A percentile compares a stretch with the other conserved stretches of the same genome.
phyloP scores from a whole-genome alignment of 2,797 vertebrate genomes.

The Tolypeutes matacus region DNA sequence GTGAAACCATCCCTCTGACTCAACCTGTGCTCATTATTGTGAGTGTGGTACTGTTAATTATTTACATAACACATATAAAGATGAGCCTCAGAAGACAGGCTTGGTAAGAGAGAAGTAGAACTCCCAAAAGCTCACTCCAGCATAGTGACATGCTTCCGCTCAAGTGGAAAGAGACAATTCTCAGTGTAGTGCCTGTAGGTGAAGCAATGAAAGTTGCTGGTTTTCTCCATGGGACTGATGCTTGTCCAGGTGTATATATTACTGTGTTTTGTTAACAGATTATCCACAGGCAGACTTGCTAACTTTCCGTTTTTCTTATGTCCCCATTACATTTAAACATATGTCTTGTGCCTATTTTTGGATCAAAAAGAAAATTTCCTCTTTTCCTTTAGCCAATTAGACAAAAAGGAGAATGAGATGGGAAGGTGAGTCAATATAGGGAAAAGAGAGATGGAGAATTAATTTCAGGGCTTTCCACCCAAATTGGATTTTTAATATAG shows the following conservation, averaged over 20 bases:
- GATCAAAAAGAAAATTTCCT: slow-evolving; percentile 2
- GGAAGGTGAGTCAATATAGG: neutral
- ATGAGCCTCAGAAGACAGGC: neutral
- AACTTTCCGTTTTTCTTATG: slow-evolving; percentile 56
- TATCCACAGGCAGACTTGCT: slow-evolving; percentile 30
- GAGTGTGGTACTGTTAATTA: slow-evolving; percentile 30
- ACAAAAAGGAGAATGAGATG: neutral
- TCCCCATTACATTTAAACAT: slow-evolving; percentile 3
- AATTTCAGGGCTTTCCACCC: neutral
- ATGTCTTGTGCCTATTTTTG: slow-evolving; percentile 14
- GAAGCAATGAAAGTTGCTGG: slow-evolving; percentile 71
- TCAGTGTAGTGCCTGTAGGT: slow-evolving; percentile 18
- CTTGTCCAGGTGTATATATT: slow-evolving; percentile 61
- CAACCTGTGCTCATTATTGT: neutral
- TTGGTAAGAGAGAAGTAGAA: slow-evolving; percentile 9
- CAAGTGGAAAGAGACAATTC: slow-evolving; percentile 66
- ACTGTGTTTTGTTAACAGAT: slow-evolving; percentile 66
- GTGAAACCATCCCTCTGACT: neutral
- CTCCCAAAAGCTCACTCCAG: neutral
- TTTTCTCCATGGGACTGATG: slow-evolving; percentile 28
- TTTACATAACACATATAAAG: neutral
- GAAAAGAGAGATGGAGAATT: neutral
- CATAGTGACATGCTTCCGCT: neutral
- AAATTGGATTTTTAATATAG: slow-evolving; percentile 35
- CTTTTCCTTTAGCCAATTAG: slow-evolving; percentile 22